Conservation (phyloP, 1,140 invertebrate species). For the Schlechtendalia chinensis region DNA sequence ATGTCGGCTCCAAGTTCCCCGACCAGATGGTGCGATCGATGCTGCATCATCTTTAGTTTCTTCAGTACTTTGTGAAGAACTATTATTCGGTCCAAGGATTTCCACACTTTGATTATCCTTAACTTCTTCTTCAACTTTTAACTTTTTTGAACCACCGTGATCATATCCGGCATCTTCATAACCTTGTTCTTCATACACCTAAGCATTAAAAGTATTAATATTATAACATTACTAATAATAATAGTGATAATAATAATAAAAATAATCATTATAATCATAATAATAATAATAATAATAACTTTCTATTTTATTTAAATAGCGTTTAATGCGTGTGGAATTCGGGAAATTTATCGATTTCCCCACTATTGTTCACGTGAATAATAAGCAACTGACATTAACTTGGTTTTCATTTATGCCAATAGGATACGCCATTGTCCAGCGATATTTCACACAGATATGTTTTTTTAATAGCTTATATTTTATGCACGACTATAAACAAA, state of each 20-base stretch:
- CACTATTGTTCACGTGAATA: constrained; percentile 10
- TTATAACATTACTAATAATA: too few species aligned
- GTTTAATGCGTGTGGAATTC: background rate
- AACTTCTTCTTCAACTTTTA: constrained; percentile 59
- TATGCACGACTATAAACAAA: background rate
- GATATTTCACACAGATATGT: constrained; percentile 13
- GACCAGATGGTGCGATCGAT: background rate
- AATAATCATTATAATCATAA: too few species aligned
- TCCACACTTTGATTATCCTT: constrained; percentile 40
- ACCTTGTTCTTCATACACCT: constrained; percentile 74
- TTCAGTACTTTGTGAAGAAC: background rate
- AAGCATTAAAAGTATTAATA: constrained; percentile 44
- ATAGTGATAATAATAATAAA: too few species aligned
- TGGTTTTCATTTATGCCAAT: constrained; percentile 5
- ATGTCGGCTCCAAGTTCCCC: constrained; percentile 32
- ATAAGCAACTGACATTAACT: background rate
- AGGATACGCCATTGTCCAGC: constrained; percentile 26
- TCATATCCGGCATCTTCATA: constrained; percentile 76
- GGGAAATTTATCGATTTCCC: constrained; percentile 10
- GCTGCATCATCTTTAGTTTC: constrained; percentile 18
- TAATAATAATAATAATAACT: background rate
- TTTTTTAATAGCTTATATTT: background rate
- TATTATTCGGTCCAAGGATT: background rate
- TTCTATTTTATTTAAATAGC: constrained; percentile 39
- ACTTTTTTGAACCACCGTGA: constrained; percentile 69